These are phyloP conservation scores for Caenorhabditis briggsae DNA, from an alignment of 1,140 invertebrate genomes.

Conservation along the genomic window DNA sequence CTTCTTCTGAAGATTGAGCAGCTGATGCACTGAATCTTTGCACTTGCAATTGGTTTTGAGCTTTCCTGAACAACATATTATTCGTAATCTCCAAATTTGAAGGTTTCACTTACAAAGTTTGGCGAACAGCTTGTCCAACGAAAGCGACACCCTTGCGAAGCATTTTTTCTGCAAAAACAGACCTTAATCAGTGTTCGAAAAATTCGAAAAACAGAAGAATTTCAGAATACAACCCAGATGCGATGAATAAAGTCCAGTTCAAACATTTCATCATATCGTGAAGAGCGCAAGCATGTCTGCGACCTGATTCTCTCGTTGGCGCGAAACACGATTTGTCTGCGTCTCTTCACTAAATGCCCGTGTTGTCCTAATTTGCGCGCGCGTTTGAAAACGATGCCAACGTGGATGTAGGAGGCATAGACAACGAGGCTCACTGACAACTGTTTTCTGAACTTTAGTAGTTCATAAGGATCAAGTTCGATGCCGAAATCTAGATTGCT, in stretches of 20 bases:
- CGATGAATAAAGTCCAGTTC: no score
- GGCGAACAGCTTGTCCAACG: conserved; percentile 12
- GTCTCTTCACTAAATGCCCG: no score
- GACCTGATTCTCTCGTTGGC: not conserved
- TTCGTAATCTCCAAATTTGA: not conserved
- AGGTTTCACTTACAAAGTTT: conserved; percentile 26
- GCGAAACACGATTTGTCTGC: not conserved
- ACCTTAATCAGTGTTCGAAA: not conserved
- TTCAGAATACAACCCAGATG: not conserved
- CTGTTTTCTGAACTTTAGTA: not conserved
- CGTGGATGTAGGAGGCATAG: no score
- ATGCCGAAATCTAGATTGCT: not conserved
- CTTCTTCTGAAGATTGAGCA: conserved; percentile 41
- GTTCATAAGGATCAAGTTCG: not conserved
- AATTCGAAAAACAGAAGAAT: not conserved
- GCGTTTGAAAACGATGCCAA: not conserved
- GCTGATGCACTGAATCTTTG: conserved; percentile 42
- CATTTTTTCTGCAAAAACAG: not conserved
- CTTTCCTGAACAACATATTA: not conserved
- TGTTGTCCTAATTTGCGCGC: no score
- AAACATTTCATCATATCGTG: conserved; percentile 37
- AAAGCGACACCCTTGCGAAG: not conserved
- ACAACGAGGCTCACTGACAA: no score
- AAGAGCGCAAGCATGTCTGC: not conserved
- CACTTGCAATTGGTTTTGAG: not conserved